Evolutionary conservation across 2,888 invertebrate species (phyloP), one percentile per base, ranked within the genome.

Genomic region (Rhimphoctona megacephalus): DNA sequence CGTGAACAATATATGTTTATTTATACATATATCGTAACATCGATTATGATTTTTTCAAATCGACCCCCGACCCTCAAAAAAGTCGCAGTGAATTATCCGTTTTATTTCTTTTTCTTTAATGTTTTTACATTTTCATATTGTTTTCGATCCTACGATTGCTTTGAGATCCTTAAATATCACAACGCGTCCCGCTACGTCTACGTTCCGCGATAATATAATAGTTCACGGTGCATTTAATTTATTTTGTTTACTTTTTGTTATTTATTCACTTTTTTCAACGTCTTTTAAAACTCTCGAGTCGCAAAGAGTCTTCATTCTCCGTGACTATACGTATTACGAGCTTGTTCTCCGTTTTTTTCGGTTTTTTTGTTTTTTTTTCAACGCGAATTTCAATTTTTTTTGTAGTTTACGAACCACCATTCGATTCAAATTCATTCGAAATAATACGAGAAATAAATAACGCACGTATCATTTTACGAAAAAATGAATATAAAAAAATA

Each of bases 91-190:
- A 61, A 61, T 30, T 61, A 19, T 57, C 57, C 11, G 0, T 61
- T 61, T 17, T 30, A 17, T 30, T 2, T 17, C 30, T 43, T 43
- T 43, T 43, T 14, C 1, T 43, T 43, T 2, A 39, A 9, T 9
- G 39, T 43, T 43, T 43, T 81, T 69, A 46, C 52, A 81, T 78
- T 54, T 57, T 49, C 43, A 30, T 83, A 64, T 61, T 74, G 67
- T 85, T 83, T 86, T 85, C 89, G 89, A 89, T 88, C 85, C 89
- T 91, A 90, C 90, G 88, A 90, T 91, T 92, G 91, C 90, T 91
- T 81, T 91, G 92, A 92, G 92, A 92, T 92, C 91, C 90, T 89
- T 92, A 87, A 90, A 91, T 92, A 92, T 92, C 92, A 92, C 92
- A 92, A 91, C 91, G 86, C 89, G 89, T 90, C 87, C 88, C 87